A percentile compares a stretch with the other conserved stretches of the same genome.
phyloP scores from a whole-genome alignment of 2,797 vertebrate genomes.

The Bovichtus diacanthus region DNA sequence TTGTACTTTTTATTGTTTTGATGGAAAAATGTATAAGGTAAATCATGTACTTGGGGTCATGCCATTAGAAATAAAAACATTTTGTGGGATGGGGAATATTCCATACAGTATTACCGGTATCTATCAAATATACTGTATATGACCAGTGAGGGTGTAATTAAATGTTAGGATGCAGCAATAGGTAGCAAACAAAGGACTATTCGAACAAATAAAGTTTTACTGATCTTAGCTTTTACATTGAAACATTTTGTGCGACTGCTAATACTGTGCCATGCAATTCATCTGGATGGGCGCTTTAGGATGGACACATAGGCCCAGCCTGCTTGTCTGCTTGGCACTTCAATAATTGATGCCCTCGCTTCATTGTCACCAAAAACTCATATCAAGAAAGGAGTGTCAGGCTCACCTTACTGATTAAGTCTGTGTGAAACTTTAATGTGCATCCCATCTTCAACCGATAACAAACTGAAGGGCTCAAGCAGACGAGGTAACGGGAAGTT shows the following conservation, averaged over 20 bases:
- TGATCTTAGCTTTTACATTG: not conserved
- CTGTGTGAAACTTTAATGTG: constrained; percentile 86
- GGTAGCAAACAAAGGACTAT: constrained; percentile 9
- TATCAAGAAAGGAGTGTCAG: constrained; percentile 83
- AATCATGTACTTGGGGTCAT: not conserved
- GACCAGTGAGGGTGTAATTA: not conserved
- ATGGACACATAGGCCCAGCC: constrained; percentile 52
- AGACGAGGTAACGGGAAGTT: not conserved
- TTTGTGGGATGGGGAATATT: not conserved
- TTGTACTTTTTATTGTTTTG: no score
- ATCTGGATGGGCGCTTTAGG: constrained; percentile 28
- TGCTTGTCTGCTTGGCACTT: constrained; percentile 67
- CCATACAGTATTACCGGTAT: not conserved
- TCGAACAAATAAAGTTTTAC: not conserved
- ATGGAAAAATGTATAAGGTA: no score
- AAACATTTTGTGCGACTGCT: not conserved
- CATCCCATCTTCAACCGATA: constrained; percentile 75
- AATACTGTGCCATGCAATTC: not conserved
- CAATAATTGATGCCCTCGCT: constrained; percentile 85
- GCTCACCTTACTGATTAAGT: constrained; percentile 88
- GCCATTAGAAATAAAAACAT: not conserved
- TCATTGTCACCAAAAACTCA: constrained; percentile 87
- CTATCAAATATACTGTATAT: not conserved
- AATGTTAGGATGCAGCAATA: constrained; percentile 17
- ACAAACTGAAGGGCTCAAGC: constrained; percentile 37